These are phyloP conservation scores for Botia almorhae DNA, from an alignment of 2,797 vertebrate genomes.

Conservation along the genomic window DNA sequence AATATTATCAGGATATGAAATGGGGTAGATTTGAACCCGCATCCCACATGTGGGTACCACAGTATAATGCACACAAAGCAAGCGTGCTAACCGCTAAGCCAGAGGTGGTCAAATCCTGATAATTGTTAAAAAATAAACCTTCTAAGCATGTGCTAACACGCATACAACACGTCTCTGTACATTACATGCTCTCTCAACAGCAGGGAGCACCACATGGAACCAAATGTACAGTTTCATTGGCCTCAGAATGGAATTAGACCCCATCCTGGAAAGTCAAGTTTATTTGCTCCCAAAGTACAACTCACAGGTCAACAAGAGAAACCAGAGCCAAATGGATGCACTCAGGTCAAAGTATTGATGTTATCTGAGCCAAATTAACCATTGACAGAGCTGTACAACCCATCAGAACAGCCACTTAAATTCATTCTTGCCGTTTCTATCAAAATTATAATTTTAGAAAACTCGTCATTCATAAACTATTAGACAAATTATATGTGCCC, in stretches of 20 bases:
- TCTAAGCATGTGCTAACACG: no score
- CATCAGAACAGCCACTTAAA: conserved; percentile 13
- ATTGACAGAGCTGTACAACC: conserved; percentile 58
- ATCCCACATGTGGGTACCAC: background rate
- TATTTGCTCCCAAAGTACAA: conserved; percentile 61
- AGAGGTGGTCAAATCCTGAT: background rate
- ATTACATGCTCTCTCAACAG: background rate
- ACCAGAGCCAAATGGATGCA: conserved; percentile 26
- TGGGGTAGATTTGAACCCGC: background rate
- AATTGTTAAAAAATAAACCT: no score
- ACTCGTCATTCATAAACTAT: background rate
- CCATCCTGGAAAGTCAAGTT: conserved; percentile 44
- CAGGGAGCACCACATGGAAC: background rate
- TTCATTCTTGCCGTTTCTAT: background rate
- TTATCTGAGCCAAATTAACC: conserved; percentile 63
- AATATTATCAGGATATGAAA: background rate
- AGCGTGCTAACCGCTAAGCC: background rate
- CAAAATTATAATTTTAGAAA: conserved; percentile 12
- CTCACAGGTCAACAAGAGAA: conserved; percentile 36
- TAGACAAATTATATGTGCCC: background rate
- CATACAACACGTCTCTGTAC: background rate
- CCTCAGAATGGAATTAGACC: conserved; percentile 14
- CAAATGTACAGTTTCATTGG: conserved; percentile 10
- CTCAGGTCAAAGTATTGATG: conserved; percentile 63
- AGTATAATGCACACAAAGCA: background rate